Evolutionary conservation across 2,888 invertebrate species (phyloP).

Genomic region (Zygaena filipendulae): DNA sequence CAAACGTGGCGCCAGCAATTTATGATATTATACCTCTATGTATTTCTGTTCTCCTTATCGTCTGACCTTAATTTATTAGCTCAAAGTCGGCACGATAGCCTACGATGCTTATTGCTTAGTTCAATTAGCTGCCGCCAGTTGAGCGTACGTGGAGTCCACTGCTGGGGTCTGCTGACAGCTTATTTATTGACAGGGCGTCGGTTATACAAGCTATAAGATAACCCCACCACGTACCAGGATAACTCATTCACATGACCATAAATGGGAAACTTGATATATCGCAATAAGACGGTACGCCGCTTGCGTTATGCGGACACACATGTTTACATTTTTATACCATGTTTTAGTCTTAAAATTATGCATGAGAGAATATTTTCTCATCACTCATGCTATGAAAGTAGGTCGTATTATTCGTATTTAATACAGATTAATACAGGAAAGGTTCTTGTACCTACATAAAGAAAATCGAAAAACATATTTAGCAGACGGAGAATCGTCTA

Average conservation of each 20-base stretch:
- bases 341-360: too few relatives aligned
- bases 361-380: too few relatives aligned
- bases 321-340: too few relatives aligned
- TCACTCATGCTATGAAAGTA: too few relatives aligned
- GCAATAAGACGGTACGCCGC: constrained; percentile 24
- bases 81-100: constrained; percentile 17
- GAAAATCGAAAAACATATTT: too few relatives aligned
- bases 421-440: too few relatives aligned
- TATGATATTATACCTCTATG: too few relatives aligned
- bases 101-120: constrained; percentile 18
- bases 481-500: too few relatives aligned
- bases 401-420: too few relatives aligned
- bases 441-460: too few relatives aligned
- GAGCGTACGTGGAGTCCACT: constrained; percentile 16
- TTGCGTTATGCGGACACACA: constrained; percentile 39
- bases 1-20: too few relatives aligned
- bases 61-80: constrained; percentile 25
- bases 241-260: constrained; percentile 44
- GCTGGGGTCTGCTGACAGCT: constrained; percentile 15
- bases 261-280: constrained; percentile 29
- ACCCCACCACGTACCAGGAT: constrained; percentile 25
- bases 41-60: constrained; percentile 23
- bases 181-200: constrained; percentile 24
- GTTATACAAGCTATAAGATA: constrained; percentile 19
- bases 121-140: constrained; percentile 24